Evolutionary conservation across 2,797 vertebrate genomes (phyloP).

Genomic region (Leptatherina wallacei): DNA sequence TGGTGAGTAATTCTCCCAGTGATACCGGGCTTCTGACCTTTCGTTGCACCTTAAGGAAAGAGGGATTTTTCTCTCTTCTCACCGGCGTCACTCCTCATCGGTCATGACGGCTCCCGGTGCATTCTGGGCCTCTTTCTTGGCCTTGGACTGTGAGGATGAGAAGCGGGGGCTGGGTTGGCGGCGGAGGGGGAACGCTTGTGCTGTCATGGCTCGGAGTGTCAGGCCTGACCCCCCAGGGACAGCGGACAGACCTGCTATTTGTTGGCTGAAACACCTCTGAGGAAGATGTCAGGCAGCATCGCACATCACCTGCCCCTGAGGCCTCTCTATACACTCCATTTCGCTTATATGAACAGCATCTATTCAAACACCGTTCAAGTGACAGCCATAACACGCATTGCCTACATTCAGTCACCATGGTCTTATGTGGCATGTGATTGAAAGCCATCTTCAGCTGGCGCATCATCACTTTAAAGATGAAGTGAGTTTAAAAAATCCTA

Average conservation of each 20-base stretch:
- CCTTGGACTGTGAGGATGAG: conserved; percentile 29
- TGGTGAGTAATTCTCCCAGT: conserved; percentile 78
- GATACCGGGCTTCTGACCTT: conserved; percentile 77
- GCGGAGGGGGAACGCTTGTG: conserved; percentile 15
- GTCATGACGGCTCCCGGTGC: conserved; percentile 69
- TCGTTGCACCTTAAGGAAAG: conserved; percentile 77
- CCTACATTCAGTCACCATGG: neutral
- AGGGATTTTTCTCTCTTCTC: conserved; percentile 69
- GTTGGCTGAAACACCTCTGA: conserved; percentile 75
- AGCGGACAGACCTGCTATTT: conserved; percentile 80
- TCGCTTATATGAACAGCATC: conserved; percentile 63
- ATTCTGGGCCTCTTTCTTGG: conserved; percentile 56
- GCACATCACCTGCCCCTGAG: conserved; percentile 60
- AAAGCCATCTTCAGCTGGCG: conserved; percentile 4
- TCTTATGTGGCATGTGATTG: conserved; percentile 13
- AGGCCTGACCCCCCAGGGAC: conserved; percentile 73
- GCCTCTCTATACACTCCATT: conserved; percentile 43
- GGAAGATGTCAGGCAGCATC: conserved; percentile 76
- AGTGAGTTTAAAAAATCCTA: neutral
- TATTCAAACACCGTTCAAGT: conserved; percentile 31
- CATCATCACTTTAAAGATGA: conserved; percentile 14
- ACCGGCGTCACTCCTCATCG: conserved; percentile 71
- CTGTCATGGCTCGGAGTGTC: conserved; percentile 71
- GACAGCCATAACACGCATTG: conserved; percentile 24
- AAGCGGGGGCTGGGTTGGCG: neutral